Evolutionary conservation across 2,888 invertebrate genomes (phyloP), one percentile per base, ranked within the genome.

Genomic region (Monochamus alternatus): DNA sequence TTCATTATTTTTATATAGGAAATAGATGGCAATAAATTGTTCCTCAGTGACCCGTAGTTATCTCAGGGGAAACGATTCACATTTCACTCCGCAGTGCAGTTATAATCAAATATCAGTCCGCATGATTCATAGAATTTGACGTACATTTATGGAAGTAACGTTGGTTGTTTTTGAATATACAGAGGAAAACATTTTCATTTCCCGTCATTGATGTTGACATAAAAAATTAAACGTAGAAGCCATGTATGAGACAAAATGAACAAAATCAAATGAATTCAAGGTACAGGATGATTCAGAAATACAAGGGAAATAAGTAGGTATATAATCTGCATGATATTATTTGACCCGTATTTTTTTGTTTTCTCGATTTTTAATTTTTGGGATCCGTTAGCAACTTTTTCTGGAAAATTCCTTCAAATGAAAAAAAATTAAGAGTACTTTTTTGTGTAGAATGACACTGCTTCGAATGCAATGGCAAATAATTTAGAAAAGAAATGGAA

Each of bases 11-110:
- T 7, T 38, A 2, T 38, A 64, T 14, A 64, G 47, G 64, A 64
- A 30, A 22, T 10, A 64, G 12, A 5, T 9, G 32, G 8, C 31
- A 52, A 66, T 66, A 66, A 44, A 66, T 66, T 52, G 10, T 32
- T 66, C 66, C 81, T 83, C 83, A 81, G 62, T 83, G 82, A 83
- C 82, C 83, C 82, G 75, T 79, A 75, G 71, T 75, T 77, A 78
- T 77, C 81, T 81, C 75, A 43, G 68, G 78, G 82, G 78, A 77
- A 80, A 70, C 76, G 76, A 75, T 78, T 78, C 78, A 81, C 79
- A 81, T 81, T 81, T 80, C 80, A 74, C 77, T 77, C 78, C 66
- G 69, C 75, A 75, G 60, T 73, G 71, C 60, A 65, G 76, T 55
- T 64, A 77, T 78, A 81, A 79, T 79, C 79, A 79, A 79, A 81